phyloP scores from a whole-genome alignment of 2,113 vertebrate genomes.

The Plotosus lineatus region DNA sequence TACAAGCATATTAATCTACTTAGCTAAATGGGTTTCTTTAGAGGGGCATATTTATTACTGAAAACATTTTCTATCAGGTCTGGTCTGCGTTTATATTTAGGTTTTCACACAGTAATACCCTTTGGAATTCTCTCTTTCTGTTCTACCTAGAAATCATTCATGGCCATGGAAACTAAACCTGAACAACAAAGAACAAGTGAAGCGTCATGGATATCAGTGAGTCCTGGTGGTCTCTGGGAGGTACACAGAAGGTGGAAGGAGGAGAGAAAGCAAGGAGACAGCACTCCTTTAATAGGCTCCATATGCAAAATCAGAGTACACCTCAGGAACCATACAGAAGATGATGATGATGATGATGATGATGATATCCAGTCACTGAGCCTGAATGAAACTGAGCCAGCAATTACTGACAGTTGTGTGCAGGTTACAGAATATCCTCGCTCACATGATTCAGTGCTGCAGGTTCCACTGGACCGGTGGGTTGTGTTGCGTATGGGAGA shows the following conservation, averaged over 20 bases:
- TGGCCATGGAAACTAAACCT: slow-evolving; percentile 17
- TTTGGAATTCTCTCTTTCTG: background rate
- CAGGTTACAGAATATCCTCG: slow-evolving; percentile 41
- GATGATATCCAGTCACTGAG: background rate
- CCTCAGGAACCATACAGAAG: slow-evolving; percentile 43
- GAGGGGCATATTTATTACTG: background rate
- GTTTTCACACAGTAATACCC: background rate
- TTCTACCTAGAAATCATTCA: background rate
- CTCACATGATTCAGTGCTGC: slow-evolving; percentile 66
- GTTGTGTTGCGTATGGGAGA: slow-evolving; percentile 69
- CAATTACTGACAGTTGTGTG: background rate
- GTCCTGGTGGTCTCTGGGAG: slow-evolving; percentile 66
- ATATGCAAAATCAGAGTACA: slow-evolving; percentile 71
- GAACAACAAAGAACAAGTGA: background rate
- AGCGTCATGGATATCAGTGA: slow-evolving; percentile 69
- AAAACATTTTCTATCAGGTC: background rate
- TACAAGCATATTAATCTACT: background rate
- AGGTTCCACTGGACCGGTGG: slow-evolving; percentile 73
- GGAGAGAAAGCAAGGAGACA: slow-evolving; percentile 53
- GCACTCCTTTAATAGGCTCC: slow-evolving; percentile 76
- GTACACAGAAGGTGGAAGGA: slow-evolving; percentile 59
- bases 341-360: no score
- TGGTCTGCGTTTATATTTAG: background rate
- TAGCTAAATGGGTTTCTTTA: background rate
- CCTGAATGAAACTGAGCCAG: slow-evolving; percentile 12